Percentiles rank a stretch among this genome's conserved stretches.
Conservation (phyloP, 1,140 invertebrate species). For the Polyergus mexicanus region DNA sequence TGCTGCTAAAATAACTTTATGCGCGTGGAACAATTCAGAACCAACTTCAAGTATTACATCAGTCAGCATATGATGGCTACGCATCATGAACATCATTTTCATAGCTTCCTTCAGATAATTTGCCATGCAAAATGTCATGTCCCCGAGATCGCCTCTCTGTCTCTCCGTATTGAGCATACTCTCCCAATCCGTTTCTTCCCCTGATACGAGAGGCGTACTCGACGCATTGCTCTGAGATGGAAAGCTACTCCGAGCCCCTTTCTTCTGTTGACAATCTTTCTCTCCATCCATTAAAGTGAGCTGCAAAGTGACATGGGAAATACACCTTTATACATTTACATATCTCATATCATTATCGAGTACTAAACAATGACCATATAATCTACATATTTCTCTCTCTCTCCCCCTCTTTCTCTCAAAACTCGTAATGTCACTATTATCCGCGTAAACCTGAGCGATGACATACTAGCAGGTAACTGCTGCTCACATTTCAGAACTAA, state of each 20-base stretch:
- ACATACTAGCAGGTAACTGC: background rate
- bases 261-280: constrained; percentile 78
- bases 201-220: constrained; percentile 65
- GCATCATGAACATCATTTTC: constrained; percentile 96
- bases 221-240: constrained; percentile 64
- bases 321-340: constrained; percentile 24
- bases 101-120: constrained; percentile 94
- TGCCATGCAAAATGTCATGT: constrained; percentile 95
- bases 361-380: background rate
- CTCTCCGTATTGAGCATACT: constrained; percentile 79
- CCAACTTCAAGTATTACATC: constrained; percentile 96
- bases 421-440: background rate
- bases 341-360: background rate
- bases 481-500: background rate
- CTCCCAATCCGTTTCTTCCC: constrained; percentile 79
- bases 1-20: constrained; percentile 96
- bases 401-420: background rate
- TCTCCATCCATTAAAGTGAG: constrained; percentile 84
- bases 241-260: constrained; percentile 71
- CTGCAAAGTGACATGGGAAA: constrained; percentile 34
- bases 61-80: constrained; percentile 95
- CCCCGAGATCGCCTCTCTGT: constrained; percentile 88
- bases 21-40: constrained; percentile 94
- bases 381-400: background rate
- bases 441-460: background rate